These are phyloP conservation scores for Melanotaenia trifasciata DNA, from an alignment of 2,797 vertebrate genomes.

Conservation along the genomic window DNA sequence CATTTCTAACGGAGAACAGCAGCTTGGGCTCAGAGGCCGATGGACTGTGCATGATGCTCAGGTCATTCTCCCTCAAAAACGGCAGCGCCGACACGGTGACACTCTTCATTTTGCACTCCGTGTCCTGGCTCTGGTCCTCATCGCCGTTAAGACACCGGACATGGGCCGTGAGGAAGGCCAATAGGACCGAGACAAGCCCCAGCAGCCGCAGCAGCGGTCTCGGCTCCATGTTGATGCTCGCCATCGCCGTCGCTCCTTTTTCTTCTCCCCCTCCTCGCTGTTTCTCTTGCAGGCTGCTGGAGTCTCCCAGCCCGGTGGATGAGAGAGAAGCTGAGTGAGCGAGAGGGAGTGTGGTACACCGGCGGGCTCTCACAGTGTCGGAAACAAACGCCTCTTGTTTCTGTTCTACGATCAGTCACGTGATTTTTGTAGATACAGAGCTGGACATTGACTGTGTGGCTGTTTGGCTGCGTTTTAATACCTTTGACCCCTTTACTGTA, in stretches of 20 bases:
- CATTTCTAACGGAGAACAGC: slow-evolving; percentile 98
- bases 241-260: slow-evolving; percentile 63
- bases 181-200: slow-evolving; percentile 62
- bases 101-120: slow-evolving; percentile 97
- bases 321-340: slow-evolving; percentile 39
- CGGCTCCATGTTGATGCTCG: slow-evolving; percentile 76
- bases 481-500: slow-evolving; percentile 54
- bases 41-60: slow-evolving; percentile 99
- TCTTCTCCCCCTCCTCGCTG: slow-evolving; percentile 44
- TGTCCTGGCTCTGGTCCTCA: slow-evolving; percentile 90
- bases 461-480: slow-evolving; percentile 33
- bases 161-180: slow-evolving; percentile 30
- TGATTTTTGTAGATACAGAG: not conserved
- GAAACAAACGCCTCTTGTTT: slow-evolving; percentile 65
- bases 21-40: slow-evolving; percentile 99
- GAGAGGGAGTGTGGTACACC: slow-evolving; percentile 31
- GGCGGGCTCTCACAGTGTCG: slow-evolving; percentile 42
- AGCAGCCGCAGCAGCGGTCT: slow-evolving; percentile 45
- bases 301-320: slow-evolving; percentile 43
- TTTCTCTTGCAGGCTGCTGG: slow-evolving; percentile 38
- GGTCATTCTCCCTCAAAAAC: slow-evolving; percentile 96
- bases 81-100: slow-evolving; percentile 98
- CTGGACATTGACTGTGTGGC: slow-evolving; percentile 8
- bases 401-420: slow-evolving; percentile 30
- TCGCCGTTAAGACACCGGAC: slow-evolving; percentile 79